Percentiles rank a stretch among this genome's conserved stretches.
Evolutionary conservation across 2,888 invertebrate genomes (phyloP).

Genomic region (Leptopilina drosophilae): DNA sequence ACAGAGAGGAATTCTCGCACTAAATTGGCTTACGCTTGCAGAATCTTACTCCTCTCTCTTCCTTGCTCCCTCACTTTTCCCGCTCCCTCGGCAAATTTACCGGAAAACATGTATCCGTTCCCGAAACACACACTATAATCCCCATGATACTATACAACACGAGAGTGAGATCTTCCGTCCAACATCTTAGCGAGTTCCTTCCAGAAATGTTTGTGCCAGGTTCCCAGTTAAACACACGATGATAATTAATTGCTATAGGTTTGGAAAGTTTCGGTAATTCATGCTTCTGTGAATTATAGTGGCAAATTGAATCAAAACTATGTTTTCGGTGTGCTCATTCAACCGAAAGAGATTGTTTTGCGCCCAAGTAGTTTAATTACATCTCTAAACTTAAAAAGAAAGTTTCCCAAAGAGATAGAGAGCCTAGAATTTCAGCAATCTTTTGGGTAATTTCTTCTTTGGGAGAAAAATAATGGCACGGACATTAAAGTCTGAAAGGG

Average conservation of each 20-base stretch:
- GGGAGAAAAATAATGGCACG: too few species aligned
- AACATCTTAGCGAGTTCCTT: conserved; percentile 6
- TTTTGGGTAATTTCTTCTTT: too few species aligned
- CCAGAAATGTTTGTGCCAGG: not conserved
- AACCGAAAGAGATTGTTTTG: too few species aligned
- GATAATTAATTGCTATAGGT: conserved; percentile 20
- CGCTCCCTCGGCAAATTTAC: conserved; percentile 53
- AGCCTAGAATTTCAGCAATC: too few species aligned
- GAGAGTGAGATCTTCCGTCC: not conserved
- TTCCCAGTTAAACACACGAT: conserved; percentile 22
- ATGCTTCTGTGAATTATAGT: not conserved
- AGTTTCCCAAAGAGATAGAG: too few species aligned
- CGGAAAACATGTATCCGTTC: conserved; percentile 49
- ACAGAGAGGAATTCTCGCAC: conserved; percentile 50
- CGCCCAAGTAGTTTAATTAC: too few species aligned
- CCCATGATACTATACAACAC: not conserved
- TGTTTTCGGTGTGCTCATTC: too few species aligned
- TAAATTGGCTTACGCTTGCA: conserved; percentile 71
- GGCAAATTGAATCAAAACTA: not conserved
- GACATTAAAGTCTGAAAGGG: not conserved
- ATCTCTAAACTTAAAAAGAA: too few species aligned
- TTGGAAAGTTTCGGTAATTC: conserved; percentile 2
- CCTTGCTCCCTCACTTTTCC: conserved; percentile 42
- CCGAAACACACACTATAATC: conserved; percentile 5
- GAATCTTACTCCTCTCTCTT: conserved; percentile 57